These are phyloP conservation scores for Myioborus melanocephalus DNA, from an alignment of 2,797 vertebrate genomes.

Conservation along the genomic window DNA sequence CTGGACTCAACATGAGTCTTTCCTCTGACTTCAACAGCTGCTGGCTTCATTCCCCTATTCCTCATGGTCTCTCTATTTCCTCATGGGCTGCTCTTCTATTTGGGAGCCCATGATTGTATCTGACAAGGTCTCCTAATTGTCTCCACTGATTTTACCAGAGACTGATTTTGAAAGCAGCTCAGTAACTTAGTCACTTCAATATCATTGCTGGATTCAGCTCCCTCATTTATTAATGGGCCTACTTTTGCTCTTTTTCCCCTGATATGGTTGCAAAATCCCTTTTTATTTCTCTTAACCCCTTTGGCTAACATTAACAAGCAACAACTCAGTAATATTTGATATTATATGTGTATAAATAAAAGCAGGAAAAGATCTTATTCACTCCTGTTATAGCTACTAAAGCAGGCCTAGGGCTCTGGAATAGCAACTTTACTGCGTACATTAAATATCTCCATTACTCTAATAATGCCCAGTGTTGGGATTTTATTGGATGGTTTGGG, in stretches of 20 bases:
- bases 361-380: slow-evolving; percentile 48
- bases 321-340: slow-evolving; percentile 58
- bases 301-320: slow-evolving; percentile 60
- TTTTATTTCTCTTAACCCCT: slow-evolving; percentile 50
- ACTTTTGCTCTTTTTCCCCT: slow-evolving; percentile 35
- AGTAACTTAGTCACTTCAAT: slow-evolving; percentile 18
- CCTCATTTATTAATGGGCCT: slow-evolving; percentile 33
- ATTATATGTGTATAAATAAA: slow-evolving; percentile 64
- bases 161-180: slow-evolving; percentile 45
- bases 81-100: slow-evolving; percentile 31
- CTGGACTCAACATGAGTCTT: neutral
- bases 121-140: slow-evolving; percentile 68
- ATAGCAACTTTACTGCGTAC: slow-evolving; percentile 43
- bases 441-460: slow-evolving; percentile 55
- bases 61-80: neutral
- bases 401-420: slow-evolving; percentile 65
- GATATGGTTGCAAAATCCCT: slow-evolving; percentile 14
- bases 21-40: neutral
- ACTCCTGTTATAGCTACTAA: slow-evolving; percentile 44
- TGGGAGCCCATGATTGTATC: slow-evolving; percentile 46
- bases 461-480: neutral
- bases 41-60: neutral
- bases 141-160: slow-evolving; percentile 49
- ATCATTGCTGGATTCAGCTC: neutral
- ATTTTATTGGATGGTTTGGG: slow-evolving; percentile 59